A percentile compares a stretch with the other conserved stretches of the same genome.
phyloP scores from a whole-genome alignment of 2,888 invertebrate species.

The Papilio protenor region DNA sequence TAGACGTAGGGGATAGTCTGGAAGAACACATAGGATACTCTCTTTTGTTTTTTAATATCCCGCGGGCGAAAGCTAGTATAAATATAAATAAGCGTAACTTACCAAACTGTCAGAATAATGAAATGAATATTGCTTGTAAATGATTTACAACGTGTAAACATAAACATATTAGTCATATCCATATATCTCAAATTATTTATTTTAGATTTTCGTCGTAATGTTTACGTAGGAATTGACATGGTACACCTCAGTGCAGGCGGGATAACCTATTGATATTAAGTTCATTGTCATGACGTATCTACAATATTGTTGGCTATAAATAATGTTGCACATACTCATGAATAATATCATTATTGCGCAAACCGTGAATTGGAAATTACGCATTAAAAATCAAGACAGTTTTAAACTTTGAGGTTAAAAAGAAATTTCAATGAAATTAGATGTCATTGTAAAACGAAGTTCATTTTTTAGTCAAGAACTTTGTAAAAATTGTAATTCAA shows the following conservation, averaged over 20 bases:
- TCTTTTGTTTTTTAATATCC: too few relatives aligned
- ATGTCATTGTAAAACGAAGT: too few relatives aligned
- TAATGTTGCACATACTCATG: constrained; percentile 6
- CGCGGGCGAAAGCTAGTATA: too few relatives aligned
- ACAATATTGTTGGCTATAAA: constrained; percentile 45
- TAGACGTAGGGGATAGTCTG: too few relatives aligned
- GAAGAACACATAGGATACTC: too few relatives aligned
- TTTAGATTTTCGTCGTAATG: constrained; percentile 36
- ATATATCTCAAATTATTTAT: constrained; percentile 14
- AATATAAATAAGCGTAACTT: neutral
- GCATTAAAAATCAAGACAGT: neutral
- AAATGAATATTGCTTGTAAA: neutral
- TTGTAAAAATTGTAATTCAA: too few relatives aligned
- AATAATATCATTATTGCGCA: neutral
- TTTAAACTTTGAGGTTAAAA: too few relatives aligned
- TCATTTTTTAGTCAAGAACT: too few relatives aligned
- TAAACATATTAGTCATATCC: constrained; percentile 1
- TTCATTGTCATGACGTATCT: constrained; percentile 61
- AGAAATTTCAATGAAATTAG: too few relatives aligned
- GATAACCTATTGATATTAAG: constrained; percentile 63
- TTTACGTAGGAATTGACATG: constrained; percentile 48
- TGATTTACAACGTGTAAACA: neutral
- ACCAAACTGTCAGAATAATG: neutral
- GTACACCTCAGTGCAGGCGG: constrained; percentile 55
- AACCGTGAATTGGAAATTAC: neutral